Percentiles rank a stretch among this genome's conserved stretches.
Conservation (phyloP, 2,797 vertebrate species). For the Esox lucius region DNA sequence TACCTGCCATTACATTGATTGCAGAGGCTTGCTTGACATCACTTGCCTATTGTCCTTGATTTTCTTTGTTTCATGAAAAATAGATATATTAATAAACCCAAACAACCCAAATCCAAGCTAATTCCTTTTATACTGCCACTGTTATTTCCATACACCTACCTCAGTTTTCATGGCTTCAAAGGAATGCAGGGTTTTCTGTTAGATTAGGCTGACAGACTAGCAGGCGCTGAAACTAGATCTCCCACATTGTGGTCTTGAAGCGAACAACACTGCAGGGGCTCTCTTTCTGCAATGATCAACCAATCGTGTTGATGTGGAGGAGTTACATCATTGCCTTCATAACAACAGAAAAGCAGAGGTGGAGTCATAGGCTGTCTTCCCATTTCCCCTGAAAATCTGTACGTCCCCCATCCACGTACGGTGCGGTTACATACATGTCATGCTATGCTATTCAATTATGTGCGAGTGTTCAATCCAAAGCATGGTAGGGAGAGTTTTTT, state of each 20-base stretch:
- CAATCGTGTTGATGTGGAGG: too few species aligned
- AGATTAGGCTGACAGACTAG: neutral
- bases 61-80: neutral
- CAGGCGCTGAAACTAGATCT: too few species aligned
- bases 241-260: too few species aligned
- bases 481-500: neutral
- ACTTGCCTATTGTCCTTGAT: slow-evolving; percentile 7
- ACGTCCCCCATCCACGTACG: too few species aligned
- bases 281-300: too few species aligned
- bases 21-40: slow-evolving; percentile 7
- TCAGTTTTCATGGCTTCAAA: neutral
- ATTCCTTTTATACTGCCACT: neutral
- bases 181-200: neutral
- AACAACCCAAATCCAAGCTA: neutral
- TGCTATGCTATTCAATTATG: neutral
- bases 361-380: too few species aligned
- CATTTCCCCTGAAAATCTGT: too few species aligned
- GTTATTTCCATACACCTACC: slow-evolving; percentile 5
- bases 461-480: neutral
- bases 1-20: slow-evolving; percentile 9
- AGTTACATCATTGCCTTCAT: too few species aligned
- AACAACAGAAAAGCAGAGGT: too few species aligned
- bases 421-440: neutral
- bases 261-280: too few species aligned
- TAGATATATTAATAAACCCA: neutral